Conservation (phyloP, 1,140 invertebrate genomes). For the Drosophila subobscura region DNA sequence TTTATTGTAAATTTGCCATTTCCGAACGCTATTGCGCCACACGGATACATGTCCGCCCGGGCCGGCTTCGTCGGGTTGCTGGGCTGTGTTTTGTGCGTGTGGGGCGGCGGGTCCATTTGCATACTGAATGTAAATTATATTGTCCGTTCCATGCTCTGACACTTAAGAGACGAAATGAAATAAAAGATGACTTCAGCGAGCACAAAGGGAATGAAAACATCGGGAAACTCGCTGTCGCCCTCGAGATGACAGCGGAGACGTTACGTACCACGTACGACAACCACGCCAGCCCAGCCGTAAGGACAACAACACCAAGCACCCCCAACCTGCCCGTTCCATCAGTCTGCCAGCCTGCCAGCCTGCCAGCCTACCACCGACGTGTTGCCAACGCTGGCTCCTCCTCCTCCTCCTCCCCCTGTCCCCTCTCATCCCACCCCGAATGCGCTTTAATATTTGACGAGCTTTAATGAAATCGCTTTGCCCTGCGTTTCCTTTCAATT, state of each 20-base stretch:
- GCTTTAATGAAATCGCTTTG: constrained; percentile 77
- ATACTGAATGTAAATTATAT: constrained; percentile 77
- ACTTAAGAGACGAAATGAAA: constrained; percentile 75
- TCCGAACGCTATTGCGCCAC: constrained; percentile 49
- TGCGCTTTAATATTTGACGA: constrained; percentile 76
- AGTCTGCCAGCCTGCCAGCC: constrained; percentile 1
- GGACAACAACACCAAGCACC: constrained; percentile 20
- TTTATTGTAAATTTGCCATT: constrained; percentile 69
- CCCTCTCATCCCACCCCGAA: constrained; percentile 7
- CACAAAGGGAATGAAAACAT: constrained; percentile 60
- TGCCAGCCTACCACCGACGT: constrained; percentile 2
- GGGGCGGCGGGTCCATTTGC: constrained; percentile 55
- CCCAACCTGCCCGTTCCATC: not conserved
- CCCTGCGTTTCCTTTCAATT: constrained; percentile 68
- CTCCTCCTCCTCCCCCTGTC: too few relatives aligned
- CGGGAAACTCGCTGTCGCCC: constrained; percentile 15
- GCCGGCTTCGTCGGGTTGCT: too few relatives aligned
- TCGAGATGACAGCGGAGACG: constrained; percentile 47
- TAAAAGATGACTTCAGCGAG: constrained; percentile 66
- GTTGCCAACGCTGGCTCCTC: not conserved
- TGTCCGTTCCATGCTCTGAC: constrained; percentile 74
- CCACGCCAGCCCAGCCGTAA: constrained; percentile 10
- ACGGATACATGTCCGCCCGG: constrained; percentile 34
- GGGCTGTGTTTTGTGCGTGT: constrained; percentile 13
- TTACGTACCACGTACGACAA: constrained; percentile 20